Conservation (phyloP, 1,140 invertebrate species). For the Philotrypesis tridentata region DNA sequence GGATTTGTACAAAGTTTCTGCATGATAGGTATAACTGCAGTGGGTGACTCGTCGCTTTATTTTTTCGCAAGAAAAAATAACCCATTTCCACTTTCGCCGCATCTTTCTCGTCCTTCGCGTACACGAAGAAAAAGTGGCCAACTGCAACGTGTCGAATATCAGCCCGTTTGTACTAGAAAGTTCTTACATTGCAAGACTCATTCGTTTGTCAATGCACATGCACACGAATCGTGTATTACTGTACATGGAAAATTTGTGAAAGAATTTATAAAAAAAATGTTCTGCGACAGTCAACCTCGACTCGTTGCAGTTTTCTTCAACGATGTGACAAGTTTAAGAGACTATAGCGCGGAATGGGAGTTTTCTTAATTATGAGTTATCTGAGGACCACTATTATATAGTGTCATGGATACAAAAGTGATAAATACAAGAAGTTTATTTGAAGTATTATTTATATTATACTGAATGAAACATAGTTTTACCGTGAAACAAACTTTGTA, state of each 20-base stretch:
- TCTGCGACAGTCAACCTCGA: background rate
- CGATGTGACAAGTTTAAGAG: background rate
- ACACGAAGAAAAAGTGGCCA: background rate
- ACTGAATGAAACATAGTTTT: no score
- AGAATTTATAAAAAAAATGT: background rate
- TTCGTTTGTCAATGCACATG: background rate
- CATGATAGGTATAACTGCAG: conserved; percentile 25
- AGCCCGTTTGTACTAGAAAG: background rate
- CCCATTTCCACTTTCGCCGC: background rate
- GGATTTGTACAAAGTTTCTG: conserved; percentile 49
- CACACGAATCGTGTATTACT: background rate
- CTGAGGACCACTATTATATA: conserved; percentile 48
- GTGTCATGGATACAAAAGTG: conserved; percentile 22
- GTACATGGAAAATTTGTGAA: no score
- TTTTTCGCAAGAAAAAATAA: background rate
- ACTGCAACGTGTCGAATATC: conserved; percentile 16
- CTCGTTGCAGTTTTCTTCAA: conserved; percentile 22
- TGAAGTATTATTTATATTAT: background rate
- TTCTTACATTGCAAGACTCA: background rate
- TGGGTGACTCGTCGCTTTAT: conserved; percentile 51
- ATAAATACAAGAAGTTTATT: conserved; percentile 20
- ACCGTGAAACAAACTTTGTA: background rate
- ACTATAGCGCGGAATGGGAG: background rate
- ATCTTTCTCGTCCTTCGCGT: background rate
- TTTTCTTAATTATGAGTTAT: conserved; percentile 7